phyloP scores from a whole-genome alignment of 1,140 invertebrate genomes.

The Aphelenchoides besseyi region DNA sequence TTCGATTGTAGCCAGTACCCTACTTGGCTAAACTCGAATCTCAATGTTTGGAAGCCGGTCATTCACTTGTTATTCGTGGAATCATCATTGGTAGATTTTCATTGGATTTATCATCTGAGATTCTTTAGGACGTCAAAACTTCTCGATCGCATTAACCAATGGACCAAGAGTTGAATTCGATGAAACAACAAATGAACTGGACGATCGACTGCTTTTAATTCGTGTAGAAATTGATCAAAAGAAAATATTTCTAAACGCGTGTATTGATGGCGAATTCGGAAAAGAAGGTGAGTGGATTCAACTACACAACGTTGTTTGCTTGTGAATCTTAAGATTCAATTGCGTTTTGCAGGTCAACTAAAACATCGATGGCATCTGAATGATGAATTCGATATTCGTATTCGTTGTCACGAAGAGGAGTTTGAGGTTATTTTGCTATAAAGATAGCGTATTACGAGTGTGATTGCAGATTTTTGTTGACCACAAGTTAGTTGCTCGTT shows the following conservation, averaged over 20 bases:
- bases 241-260: constrained; percentile 59
- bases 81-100: constrained; percentile 51
- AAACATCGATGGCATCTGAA: constrained; percentile 54
- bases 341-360: too few species aligned
- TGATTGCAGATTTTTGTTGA: constrained; percentile 60
- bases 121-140: constrained; percentile 48
- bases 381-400: not conserved
- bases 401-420: not conserved
- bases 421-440: constrained; percentile 10
- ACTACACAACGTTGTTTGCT: too few species aligned
- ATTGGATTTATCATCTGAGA: constrained; percentile 16
- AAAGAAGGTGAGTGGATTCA: constrained; percentile 52
- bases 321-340: too few species aligned
- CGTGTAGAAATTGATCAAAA: constrained; percentile 50
- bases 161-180: constrained; percentile 60
- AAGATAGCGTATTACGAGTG: constrained; percentile 55
- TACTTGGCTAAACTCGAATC: constrained; percentile 61
- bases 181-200: constrained; percentile 49
- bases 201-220: constrained; percentile 56
- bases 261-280: constrained; percentile 62
- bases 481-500: constrained; percentile 60
- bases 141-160: constrained; percentile 57
- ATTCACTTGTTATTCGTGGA: constrained; percentile 60
- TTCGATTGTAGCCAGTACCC: too few species aligned
- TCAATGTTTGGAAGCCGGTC: constrained; percentile 55